These are phyloP conservation scores for Camponotus fellah DNA, from an alignment of 2,888 invertebrate genomes.

Conservation along the genomic window DNA sequence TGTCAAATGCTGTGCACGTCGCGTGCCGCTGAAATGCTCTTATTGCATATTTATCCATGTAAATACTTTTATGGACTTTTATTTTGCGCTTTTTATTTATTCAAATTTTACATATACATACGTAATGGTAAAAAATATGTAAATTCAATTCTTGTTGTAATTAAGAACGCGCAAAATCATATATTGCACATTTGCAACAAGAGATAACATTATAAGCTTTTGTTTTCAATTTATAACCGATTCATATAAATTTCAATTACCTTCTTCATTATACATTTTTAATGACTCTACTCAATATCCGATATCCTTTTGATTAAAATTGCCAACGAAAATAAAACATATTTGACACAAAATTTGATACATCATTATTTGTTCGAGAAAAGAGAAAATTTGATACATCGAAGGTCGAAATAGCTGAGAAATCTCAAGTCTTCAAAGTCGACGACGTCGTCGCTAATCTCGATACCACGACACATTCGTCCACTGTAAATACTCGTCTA, in stretches of 20 bases:
- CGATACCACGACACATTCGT: constrained; percentile 48
- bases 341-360: not conserved
- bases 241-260: not conserved
- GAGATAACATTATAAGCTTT: not conserved
- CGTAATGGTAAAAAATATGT: not conserved
- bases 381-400: constrained; percentile 33
- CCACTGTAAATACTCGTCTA: constrained; percentile 52
- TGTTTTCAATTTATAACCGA: not conserved
- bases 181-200: not conserved
- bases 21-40: constrained; percentile 23
- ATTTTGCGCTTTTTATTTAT: not conserved
- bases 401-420: constrained; percentile 26
- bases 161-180: not conserved
- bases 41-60: not conserved
- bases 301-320: not conserved
- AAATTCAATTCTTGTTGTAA: not conserved
- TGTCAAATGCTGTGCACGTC: constrained; percentile 28
- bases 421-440: constrained; percentile 15
- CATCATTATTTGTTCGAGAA: not conserved
- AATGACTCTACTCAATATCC: not conserved
- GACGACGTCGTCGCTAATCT: constrained; percentile 29
- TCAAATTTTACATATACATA: not conserved
- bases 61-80: constrained; percentile 30
- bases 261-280: not conserved
- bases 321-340: not conserved